Evolutionary conservation across 2,113 vertebrate genomes (phyloP).

Genomic region (Sturnus vulgaris): DNA sequence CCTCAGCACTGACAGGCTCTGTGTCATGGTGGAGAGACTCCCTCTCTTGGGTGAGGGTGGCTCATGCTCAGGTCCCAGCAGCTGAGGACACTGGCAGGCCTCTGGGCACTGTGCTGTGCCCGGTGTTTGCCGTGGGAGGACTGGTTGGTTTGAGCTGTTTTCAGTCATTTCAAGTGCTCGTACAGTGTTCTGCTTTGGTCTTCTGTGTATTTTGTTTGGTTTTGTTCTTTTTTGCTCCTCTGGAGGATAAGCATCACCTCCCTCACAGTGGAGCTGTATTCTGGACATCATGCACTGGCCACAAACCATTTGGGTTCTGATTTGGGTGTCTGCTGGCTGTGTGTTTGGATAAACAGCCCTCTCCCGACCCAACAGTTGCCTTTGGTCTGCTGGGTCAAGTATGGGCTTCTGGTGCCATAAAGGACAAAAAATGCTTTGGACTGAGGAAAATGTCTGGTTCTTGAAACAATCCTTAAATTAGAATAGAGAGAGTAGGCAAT

Average conservation of each 20-base stretch:
- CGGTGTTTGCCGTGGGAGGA: background rate
- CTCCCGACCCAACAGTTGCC: background rate
- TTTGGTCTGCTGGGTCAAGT: background rate
- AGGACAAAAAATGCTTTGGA: background rate
- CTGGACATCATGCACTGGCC: background rate
- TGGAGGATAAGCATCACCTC: background rate
- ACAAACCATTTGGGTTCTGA: background rate
- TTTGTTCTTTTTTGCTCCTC: background rate
- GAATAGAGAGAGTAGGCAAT: background rate
- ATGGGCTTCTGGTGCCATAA: background rate
- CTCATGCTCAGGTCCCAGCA: background rate
- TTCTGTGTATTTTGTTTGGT: background rate
- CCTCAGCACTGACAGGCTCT: background rate
- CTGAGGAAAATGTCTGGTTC: background rate
- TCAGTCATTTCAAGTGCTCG: constrained; percentile 21
- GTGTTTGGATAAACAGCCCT: background rate
- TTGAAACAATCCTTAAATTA: background rate
- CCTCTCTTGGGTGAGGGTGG: background rate
- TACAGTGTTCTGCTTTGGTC: background rate
- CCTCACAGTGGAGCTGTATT: background rate
- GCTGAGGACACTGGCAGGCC: background rate
- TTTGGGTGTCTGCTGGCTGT: background rate
- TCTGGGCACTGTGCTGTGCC: rapidly evolving
- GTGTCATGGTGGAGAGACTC: background rate
- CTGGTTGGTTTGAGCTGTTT: background rate